Evolutionary conservation across 1,140 invertebrate species (phyloP), one percentile per base, ranked within the genome.

Genomic region (Pogonomyrmex barbatus): DNA sequence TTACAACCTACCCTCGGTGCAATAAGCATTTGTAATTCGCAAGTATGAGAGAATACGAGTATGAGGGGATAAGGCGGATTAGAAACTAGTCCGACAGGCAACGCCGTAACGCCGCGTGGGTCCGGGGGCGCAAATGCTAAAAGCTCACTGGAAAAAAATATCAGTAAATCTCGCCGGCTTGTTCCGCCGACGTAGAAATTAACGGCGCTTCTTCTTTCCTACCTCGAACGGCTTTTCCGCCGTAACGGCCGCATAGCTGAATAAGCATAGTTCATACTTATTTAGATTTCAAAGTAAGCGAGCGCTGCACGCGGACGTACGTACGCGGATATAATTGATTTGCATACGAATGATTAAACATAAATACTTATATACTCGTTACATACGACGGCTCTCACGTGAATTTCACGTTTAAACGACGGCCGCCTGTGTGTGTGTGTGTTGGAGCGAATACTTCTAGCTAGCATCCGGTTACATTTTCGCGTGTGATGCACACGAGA

Each of bases 1-100:
- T 89, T 91, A 89, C 87, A 89, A 91, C 60, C 73, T 75, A 70
- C 85, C n/a, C n/a, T 91, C 77, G 84, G 71, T 63, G 91, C 77
- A 88, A 88, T 91, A 88, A 92, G 89, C 86, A 89, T 91, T 90
- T 89, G 91, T 88, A 91, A 92, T 91, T 91, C 88, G 83, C 86
- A 67, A 77, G 87, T 71, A 79, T 47, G 73, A 85, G 47, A 30
- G 60, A 50, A 47, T 33, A 65, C 42, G 82, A 75, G 63, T 6
- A 56, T 63, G 71, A 79, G 63, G 56, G 33, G 33, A 52, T 60
- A 85, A 87, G 33, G 47, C 52, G 68, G 68, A 73, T 86, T 70
- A 67, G 33, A 30, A 39, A 58, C 52, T 62, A 30, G 52, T 14
- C 17, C 17, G 45, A 45, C 12, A 30, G 47, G 2, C 2, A 24